These are phyloP conservation scores for Delphinus delphis DNA, from an alignment of 2,113 vertebrate genomes.

Conservation along the genomic window DNA sequence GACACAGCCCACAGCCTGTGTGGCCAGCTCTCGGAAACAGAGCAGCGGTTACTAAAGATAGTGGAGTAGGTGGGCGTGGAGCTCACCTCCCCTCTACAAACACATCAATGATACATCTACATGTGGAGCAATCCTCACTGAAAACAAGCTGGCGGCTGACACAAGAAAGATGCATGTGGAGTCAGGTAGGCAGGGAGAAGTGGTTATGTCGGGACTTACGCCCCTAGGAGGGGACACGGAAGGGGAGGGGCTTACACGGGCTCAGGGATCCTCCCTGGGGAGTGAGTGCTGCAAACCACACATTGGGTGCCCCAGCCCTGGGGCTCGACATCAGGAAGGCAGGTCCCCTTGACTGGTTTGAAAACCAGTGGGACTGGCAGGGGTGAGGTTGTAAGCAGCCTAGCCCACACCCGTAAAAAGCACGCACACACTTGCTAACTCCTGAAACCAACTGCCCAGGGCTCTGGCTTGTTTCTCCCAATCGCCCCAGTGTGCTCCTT, in stretches of 20 bases:
- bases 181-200: background rate
- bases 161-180: background rate
- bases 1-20: no score
- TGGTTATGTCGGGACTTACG: rapidly evolving
- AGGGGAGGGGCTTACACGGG: no score
- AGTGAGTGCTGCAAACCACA: rapidly evolving
- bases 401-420: background rate
- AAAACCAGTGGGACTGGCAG: background rate
- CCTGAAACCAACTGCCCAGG: background rate
- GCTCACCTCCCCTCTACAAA: background rate
- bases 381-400: background rate
- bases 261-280: background rate
- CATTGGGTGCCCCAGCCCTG: rapidly evolving
- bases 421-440: no score
- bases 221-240: background rate
- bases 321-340: background rate
- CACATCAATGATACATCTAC: background rate
- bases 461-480: rapidly evolving
- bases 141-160: background rate
- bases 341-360: background rate
- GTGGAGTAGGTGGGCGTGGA: background rate
- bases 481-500: rapidly evolving
- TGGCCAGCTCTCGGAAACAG: background rate
- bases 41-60: rapidly evolving
- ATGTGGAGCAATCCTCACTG: rapidly evolving